phyloP scores from a whole-genome alignment of 2,888 invertebrate species.

The Trisateles emortualis region DNA sequence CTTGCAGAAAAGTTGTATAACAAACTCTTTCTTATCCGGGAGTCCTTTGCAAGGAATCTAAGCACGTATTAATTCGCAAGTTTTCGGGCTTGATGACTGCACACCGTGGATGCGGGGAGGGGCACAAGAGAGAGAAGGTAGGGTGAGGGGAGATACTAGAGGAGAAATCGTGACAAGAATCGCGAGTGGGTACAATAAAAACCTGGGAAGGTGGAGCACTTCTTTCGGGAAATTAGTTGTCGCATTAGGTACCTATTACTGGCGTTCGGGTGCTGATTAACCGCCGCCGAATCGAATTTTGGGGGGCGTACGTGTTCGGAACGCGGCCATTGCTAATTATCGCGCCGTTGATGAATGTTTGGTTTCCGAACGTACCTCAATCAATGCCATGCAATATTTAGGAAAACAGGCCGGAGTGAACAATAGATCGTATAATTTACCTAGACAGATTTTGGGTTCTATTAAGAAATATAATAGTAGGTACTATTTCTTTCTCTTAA shows the following conservation, averaged over 20 bases:
- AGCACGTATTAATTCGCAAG: constrained; percentile 83
- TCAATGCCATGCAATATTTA: constrained; percentile 38
- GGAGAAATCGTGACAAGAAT: constrained; percentile 73
- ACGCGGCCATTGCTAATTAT: constrained; percentile 51
- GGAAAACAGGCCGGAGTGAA: constrained; percentile 6
- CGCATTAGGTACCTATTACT: constrained; percentile 79
- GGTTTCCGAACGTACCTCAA: constrained; percentile 48
- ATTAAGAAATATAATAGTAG: not conserved
- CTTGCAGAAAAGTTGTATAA: constrained; percentile 41
- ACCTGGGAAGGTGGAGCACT: constrained; percentile 66
- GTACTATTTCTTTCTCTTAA: too few species aligned
- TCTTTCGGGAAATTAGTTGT: constrained; percentile 82
- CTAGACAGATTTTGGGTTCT: not conserved
- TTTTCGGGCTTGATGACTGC: constrained; percentile 78
- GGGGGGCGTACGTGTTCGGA: constrained; percentile 50
- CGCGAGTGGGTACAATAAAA: constrained; percentile 71
- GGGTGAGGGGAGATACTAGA: constrained; percentile 11
- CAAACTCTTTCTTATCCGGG: constrained; percentile 47
- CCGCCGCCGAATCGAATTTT: constrained; percentile 52
- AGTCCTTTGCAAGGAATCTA: constrained; percentile 59
- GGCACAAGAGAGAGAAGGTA: constrained; percentile 24
- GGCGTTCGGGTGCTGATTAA: constrained; percentile 65
- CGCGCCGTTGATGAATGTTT: constrained; percentile 50
- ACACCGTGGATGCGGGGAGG: constrained; percentile 49
- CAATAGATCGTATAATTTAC: constrained; percentile 12